These are phyloP conservation scores for Subacronicta megacephala DNA, from an alignment of 2,888 invertebrate species.

Conservation along the genomic window DNA sequence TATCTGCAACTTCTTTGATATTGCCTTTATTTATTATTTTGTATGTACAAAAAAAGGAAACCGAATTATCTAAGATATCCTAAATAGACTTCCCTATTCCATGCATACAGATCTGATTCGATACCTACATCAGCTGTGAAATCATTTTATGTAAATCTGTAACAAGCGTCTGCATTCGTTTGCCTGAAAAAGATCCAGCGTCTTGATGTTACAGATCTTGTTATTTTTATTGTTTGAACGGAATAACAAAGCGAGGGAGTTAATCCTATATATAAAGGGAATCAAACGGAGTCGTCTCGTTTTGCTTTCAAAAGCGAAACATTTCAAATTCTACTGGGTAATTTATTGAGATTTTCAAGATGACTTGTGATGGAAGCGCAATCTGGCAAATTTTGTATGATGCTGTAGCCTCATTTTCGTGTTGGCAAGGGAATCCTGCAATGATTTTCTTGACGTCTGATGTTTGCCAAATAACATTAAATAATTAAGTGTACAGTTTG, in stretches of 20 bases:
- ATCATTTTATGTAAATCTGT: slow-evolving; percentile 77
- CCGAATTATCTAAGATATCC: no score
- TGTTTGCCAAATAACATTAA: no score
- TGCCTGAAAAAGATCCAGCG: slow-evolving; percentile 64
- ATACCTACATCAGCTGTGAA: slow-evolving; percentile 57
- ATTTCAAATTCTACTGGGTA: slow-evolving; percentile 14
- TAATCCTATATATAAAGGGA: slow-evolving; percentile 44
- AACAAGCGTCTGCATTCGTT: slow-evolving; percentile 68
- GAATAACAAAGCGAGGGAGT: slow-evolving; percentile 33
- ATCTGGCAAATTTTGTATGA: no score
- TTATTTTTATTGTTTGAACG: slow-evolving; percentile 57
- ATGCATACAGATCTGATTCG: background rate
- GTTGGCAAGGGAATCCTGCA: no score
- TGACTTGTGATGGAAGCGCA: background rate
- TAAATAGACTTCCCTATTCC: no score
- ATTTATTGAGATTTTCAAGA: slow-evolving; percentile 22
- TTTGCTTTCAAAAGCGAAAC: slow-evolving; percentile 7
- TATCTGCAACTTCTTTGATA: no score
- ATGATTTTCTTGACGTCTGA: no score
- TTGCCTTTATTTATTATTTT: no score
- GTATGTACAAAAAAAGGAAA: no score
- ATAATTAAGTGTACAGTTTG: no score
- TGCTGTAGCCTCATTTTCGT: no score
- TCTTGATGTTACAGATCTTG: slow-evolving; percentile 51
- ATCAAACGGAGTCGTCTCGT: slow-evolving; percentile 15